phyloP scores from a whole-genome alignment of 1,140 invertebrate species.

The Eufriesea mexicana region DNA sequence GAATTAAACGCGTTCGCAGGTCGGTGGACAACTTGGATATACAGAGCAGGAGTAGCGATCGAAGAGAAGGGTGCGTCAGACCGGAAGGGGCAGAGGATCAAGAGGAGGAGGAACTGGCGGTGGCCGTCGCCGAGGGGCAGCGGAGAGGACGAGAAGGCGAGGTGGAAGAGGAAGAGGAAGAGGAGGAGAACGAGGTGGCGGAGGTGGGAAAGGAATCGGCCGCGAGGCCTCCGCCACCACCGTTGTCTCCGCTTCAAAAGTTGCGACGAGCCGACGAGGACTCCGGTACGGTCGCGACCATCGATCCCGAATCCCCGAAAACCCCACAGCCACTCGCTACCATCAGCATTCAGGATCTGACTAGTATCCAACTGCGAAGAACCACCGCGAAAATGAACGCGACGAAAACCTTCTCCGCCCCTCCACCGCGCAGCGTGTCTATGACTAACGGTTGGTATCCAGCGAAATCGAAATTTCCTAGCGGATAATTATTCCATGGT shows the following conservation, averaged over 20 bases:
- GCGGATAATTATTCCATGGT: neutral
- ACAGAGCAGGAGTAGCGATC: slow-evolving; percentile 62
- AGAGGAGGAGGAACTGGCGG: slow-evolving; percentile 46
- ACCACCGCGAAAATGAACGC: slow-evolving; percentile 88
- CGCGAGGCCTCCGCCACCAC: slow-evolving; percentile 83
- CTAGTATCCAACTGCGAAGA: slow-evolving; percentile 90
- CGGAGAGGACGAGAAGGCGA: slow-evolving; percentile 17
- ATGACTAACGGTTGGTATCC: slow-evolving; percentile 81
- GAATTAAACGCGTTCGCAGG: slow-evolving; percentile 56
- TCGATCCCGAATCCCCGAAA: slow-evolving; percentile 76
- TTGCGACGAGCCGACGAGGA: slow-evolving; percentile 63
- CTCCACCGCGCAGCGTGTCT: slow-evolving; percentile 87
- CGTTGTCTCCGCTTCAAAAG: slow-evolving; percentile 82
- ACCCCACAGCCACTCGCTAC: slow-evolving; percentile 88
- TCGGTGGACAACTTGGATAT: slow-evolving; percentile 81
- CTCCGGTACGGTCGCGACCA: slow-evolving; percentile 36
- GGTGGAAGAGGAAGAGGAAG: slow-evolving; percentile 57
- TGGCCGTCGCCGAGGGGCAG: slow-evolving; percentile 28
- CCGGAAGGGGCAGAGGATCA: slow-evolving; percentile 29
- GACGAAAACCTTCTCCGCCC: slow-evolving; percentile 89
- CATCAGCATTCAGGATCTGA: slow-evolving; percentile 93
- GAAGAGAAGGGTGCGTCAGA: slow-evolving; percentile 23
- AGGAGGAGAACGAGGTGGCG: slow-evolving; percentile 55
- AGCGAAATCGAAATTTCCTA: too few relatives aligned
- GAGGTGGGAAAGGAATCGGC: slow-evolving; percentile 63